Evolutionary conservation across 2,113 vertebrate species (phyloP), one percentile per base, ranked within the genome.

Genomic region (Propithecus coquereli): DNA sequence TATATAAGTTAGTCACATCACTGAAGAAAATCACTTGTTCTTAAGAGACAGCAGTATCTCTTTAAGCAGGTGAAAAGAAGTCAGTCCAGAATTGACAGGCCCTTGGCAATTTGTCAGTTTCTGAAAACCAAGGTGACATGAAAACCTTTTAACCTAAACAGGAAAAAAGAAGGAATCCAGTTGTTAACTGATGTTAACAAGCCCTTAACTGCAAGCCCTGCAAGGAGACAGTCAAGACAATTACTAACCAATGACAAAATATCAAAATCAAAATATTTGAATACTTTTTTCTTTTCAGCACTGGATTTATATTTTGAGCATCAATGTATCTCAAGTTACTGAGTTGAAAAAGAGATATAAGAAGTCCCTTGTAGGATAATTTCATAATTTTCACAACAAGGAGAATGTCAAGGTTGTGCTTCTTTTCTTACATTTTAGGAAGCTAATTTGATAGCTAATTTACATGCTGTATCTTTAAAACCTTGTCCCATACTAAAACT

Each of bases 61-160:
- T 76, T 80, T 45, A n/a, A 76, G 23, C 57, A 93, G 77, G n/a
- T 63, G 23, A 17, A 54, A 74, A 74, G 86, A 25, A 63, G 74
- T 45, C 74, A 13, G 70, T 25, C 27, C 23, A 40, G 77, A 90
- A 93, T 1, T 52, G 85, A 87, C 80, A 76, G 80, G 32, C 59
- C 57, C 43, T 79, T 61, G 88, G 94, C 81, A 90, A 52, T 63
- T 30, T 47, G 65, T 59, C 34, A 52, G 68, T 94, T 94, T 90
- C 94, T 86, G 59, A 94, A 96, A 93, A 74, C 50, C 50, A 63
- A 90, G 57, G 74, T 68, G 65, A 66, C 37, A 54, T 20, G 45
- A 91, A 94, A 77, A 87, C 30, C 20, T 82, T 92, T 95, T 52
- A 73, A 50, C 50, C 57, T 71, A 87, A 94, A 90, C 0, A 87